These are phyloP conservation scores for Macrophya alboannulata DNA, from an alignment of 2,888 invertebrate genomes.

Conservation along the genomic window DNA sequence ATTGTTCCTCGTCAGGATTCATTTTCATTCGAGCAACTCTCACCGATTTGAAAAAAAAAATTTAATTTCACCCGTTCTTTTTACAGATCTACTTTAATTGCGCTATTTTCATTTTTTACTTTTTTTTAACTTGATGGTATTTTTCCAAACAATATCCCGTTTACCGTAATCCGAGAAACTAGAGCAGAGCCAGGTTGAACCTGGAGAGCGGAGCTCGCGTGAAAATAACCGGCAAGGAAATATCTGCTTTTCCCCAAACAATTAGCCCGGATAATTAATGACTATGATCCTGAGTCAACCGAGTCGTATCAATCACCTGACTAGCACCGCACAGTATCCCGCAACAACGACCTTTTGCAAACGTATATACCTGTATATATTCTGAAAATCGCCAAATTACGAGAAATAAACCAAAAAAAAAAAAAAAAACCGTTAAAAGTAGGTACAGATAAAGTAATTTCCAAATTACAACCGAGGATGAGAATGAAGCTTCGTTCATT, in stretches of 20 bases:
- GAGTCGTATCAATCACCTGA: slow-evolving; percentile 42
- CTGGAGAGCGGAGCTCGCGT: not conserved
- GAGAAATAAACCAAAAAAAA: not conserved
- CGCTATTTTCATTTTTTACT: not conserved
- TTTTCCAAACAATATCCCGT: not conserved
- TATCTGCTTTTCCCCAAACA: slow-evolving; percentile 5
- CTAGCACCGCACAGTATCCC: not conserved
- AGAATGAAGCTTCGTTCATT: not conserved
- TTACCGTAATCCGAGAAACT: not conserved
- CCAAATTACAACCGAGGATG: not conserved
- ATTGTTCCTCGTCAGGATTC: not conserved
- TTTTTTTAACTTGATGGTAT: not conserved
- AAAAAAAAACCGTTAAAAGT: not conserved
- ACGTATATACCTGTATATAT: slow-evolving; percentile 39
- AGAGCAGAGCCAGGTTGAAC: no score
- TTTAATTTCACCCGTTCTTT: no score
- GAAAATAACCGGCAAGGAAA: not conserved
- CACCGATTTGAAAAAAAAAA: no score
- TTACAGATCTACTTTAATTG: no score
- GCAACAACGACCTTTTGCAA: not conserved
- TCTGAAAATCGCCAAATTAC: slow-evolving; percentile 56
- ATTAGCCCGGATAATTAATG: slow-evolving; percentile 45
- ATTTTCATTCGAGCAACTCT: not conserved
- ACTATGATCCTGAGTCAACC: slow-evolving; percentile 38
- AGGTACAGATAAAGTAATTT: not conserved